Evolutionary conservation across 2,888 invertebrate species (phyloP).

Genomic region (Pseudococcus viburni): DNA sequence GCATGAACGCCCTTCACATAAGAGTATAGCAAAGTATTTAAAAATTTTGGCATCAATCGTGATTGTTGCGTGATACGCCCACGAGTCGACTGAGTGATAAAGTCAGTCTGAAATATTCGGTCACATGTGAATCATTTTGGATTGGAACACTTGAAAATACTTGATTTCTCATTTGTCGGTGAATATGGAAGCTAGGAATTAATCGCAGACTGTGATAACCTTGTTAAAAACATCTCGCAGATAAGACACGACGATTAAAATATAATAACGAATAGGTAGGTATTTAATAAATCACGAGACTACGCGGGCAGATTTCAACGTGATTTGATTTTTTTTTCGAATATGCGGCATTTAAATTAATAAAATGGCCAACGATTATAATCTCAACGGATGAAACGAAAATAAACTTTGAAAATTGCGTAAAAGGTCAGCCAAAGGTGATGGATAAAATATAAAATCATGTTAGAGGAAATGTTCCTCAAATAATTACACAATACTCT

Average conservation of each 20-base stretch:
- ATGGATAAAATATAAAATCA: neutral
- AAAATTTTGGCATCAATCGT: constrained; percentile 47
- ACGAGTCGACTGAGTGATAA: constrained; percentile 49
- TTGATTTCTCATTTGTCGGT: neutral
- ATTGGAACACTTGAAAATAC: constrained; percentile 25
- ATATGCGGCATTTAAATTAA: neutral
- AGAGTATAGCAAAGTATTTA: neutral
- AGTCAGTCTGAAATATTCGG: constrained; percentile 21
- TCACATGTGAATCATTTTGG: constrained; percentile 40
- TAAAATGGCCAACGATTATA: neutral
- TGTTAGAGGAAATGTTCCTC: neutral
- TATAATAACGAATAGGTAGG: neutral
- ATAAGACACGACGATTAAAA: neutral
- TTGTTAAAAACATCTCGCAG: neutral
- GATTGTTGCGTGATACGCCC: constrained; percentile 45
- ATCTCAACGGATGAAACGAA: neutral
- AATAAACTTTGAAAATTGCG: neutral
- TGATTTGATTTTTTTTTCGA: neutral
- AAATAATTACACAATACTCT: neutral
- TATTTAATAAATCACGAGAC: constrained; percentile 7
- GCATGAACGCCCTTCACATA: neutral
- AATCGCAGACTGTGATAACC: neutral
- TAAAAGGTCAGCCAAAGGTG: neutral
- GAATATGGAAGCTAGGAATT: neutral
- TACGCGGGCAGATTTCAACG: neutral